Base-by-base conservation (phyloP, 2,113 vertebrate genomes). In the Ophthalmolycus amberensis region DNA sequence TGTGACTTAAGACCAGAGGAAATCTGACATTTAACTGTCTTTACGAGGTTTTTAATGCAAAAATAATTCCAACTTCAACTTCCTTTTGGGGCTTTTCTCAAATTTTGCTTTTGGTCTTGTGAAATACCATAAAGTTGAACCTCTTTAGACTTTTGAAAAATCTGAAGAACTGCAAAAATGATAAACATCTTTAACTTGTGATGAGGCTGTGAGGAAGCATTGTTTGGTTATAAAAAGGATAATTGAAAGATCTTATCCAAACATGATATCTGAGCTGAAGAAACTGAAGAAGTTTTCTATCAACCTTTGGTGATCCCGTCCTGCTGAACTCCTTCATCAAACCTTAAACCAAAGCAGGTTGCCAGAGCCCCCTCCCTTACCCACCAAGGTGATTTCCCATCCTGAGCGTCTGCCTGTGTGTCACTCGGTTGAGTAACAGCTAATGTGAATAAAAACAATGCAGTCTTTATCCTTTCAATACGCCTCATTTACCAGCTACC, bases 381-480 rank as follows among this genome's bases (percentile, higher is more conserved):
- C 29, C 27, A 9, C 40, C 22, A 9, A 76, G 90, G 91, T 88
- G 89, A 71, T 90, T 92, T 91, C 90, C 92, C 87, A 83, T 70
- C 82, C 65, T 58, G 70, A 80, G 10, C 1, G 50, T 82, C 75
- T 68, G 80, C 58, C 29, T 22, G 71, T 37, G 74, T 83, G 82
- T 90, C 88, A 80, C 79, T 88, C 84, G 77, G 54, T n/a, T 89
- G 83, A 80, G 34, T 77, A 76, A 54, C 78, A 64, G 71, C 83
- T 75, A 67, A 83, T 88, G 81, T 83, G 87, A 64, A 73, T 85
- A 87, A 86, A 90, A 86, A 90, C 88, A 91, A 80, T 66, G 11
- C 74, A 3, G 29, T 54, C 88, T 77, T 75, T 62, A 76, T 74
- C 79, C 76, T 75, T 76, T 79, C 79, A 58, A 1, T 44, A 70